Evolutionary conservation across 2,113 vertebrate genomes (phyloP).

Genomic region (Etia nguti): DNA sequence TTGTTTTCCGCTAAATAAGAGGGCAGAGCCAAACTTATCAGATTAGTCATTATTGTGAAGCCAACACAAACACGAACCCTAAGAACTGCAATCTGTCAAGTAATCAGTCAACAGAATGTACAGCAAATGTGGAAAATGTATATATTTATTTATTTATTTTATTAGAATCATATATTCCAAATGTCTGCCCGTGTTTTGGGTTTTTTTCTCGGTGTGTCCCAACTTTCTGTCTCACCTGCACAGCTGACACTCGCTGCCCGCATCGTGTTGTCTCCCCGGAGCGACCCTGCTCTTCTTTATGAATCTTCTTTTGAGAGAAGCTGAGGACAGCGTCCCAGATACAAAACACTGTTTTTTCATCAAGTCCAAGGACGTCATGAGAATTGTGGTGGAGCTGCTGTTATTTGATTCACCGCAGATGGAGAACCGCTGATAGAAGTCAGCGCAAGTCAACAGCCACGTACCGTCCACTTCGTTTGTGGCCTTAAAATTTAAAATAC

Average conservation of each 20-base stretch:
- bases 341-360: slow-evolving; percentile 69
- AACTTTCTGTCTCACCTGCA: slow-evolving; percentile 62
- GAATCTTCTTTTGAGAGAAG: slow-evolving; percentile 59
- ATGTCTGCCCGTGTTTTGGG: neutral
- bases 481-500: neutral
- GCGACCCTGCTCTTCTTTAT: slow-evolving; percentile 51
- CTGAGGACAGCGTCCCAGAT: slow-evolving; percentile 63
- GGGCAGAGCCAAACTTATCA: neutral
- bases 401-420: neutral
- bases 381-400: neutral
- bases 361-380: slow-evolving; percentile 65
- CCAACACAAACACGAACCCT: neutral
- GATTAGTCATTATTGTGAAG: neutral
- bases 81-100: neutral
- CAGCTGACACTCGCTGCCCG: slow-evolving; percentile 39
- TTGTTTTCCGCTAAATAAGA: neutral
- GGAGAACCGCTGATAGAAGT: neutral
- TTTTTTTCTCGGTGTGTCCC: neutral
- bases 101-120: neutral
- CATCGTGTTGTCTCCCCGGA: neutral
- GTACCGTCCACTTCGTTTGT: neutral
- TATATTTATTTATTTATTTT: neutral
- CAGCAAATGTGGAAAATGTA: neutral
- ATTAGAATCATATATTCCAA: neutral
- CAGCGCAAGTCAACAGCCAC: neutral